Evolutionary conservation across 2,113 vertebrate genomes (phyloP).

Genomic region (Rattus rattus): DNA sequence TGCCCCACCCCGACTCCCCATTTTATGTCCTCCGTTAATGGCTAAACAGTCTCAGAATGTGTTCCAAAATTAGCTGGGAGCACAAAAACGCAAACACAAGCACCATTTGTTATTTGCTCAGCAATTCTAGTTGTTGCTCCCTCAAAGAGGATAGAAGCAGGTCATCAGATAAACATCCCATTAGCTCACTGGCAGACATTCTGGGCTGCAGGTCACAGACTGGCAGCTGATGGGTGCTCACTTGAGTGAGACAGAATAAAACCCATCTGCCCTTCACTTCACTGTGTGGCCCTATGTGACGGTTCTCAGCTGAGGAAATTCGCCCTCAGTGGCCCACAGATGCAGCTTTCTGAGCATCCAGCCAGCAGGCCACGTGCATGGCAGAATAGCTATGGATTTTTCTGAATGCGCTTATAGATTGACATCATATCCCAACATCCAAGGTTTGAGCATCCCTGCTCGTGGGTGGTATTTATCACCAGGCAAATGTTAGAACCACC

Average conservation of each 20-base stretch:
- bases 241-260: neutral
- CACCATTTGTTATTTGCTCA: neutral
- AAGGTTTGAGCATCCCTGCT: too few relatives aligned
- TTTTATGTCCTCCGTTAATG: neutral
- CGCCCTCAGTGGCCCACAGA: neutral
- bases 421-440: neutral
- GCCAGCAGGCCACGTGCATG: neutral
- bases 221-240: fast-evolving
- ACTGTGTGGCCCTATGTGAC: neutral
- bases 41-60: neutral
- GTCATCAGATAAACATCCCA: slow-evolving; percentile 4
- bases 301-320: neutral
- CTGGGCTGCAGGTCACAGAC: neutral
- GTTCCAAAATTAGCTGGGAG: neutral
- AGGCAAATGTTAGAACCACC: neutral
- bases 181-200: neutral
- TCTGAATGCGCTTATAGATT: neutral
- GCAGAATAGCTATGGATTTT: neutral
- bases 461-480: neutral
- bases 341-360: neutral
- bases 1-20: neutral
- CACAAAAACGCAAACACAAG: slow-evolving; percentile 49
- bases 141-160: neutral
- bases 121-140: neutral
- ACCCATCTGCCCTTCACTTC: neutral